Evolutionary conservation across 2,797 vertebrate genomes (phyloP).

Genomic region (Etheostoma perlongum): DNA sequence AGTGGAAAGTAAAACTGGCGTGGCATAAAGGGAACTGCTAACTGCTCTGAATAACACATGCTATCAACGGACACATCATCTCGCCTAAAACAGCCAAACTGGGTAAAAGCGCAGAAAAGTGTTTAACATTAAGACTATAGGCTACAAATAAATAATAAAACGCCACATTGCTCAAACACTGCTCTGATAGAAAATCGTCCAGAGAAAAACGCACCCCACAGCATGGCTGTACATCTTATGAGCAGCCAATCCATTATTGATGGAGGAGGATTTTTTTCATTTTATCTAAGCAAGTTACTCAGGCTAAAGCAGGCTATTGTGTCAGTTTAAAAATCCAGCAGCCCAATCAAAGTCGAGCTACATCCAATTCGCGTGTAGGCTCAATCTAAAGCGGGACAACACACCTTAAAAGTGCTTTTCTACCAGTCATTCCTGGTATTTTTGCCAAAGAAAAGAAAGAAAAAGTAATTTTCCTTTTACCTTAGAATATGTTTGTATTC

Average conservation of each 20-base stretch:
- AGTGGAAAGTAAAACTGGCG: slow-evolving; percentile 85
- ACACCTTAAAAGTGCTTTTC: slow-evolving; percentile 63
- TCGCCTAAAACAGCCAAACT: slow-evolving; percentile 31
- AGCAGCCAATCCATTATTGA: slow-evolving; percentile 38
- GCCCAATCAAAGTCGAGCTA: slow-evolving; percentile 17
- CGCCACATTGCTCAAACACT: neutral
- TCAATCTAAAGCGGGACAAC: slow-evolving; percentile 35
- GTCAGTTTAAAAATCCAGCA: slow-evolving; percentile 4
- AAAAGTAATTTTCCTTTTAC: slow-evolving; percentile 69
- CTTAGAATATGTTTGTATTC: slow-evolving; percentile 70
- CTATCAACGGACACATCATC: slow-evolving; percentile 31
- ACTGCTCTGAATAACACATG: slow-evolving; percentile 63
- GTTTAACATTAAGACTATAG: neutral
- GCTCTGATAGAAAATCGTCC: slow-evolving; percentile 19
- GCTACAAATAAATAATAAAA: neutral
- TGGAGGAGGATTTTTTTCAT: slow-evolving; percentile 23
- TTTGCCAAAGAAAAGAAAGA: slow-evolving; percentile 21
- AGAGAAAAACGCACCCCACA: slow-evolving; percentile 43
- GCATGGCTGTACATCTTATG: slow-evolving; percentile 24
- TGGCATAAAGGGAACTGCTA: slow-evolving; percentile 73
- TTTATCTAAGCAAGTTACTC: slow-evolving; percentile 20
- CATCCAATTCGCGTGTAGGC: neutral
- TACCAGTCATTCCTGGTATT: slow-evolving; percentile 23
- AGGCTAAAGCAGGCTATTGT: neutral
- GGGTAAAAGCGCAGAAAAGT: slow-evolving; percentile 33